Percentiles rank a stretch among this genome's conserved stretches.
Evolutionary conservation across 2,888 invertebrate species (phyloP).

Genomic region (Cistogaster globosa): DNA sequence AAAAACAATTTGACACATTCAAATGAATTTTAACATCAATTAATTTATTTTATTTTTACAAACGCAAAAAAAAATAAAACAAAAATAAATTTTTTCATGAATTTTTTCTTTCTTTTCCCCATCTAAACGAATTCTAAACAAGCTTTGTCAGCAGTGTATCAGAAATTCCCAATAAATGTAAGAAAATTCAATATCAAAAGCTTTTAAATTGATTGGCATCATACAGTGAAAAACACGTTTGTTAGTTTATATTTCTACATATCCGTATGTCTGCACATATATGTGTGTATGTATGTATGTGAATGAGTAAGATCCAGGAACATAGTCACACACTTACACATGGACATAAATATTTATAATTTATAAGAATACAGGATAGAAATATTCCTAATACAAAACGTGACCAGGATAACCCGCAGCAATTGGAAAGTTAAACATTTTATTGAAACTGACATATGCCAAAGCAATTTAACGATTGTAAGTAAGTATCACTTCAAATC

Average conservation of each 20-base stretch:
- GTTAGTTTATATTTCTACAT: constrained; percentile 48
- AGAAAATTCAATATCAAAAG: constrained; percentile 58
- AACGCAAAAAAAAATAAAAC: constrained; percentile 14
- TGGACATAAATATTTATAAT: constrained; percentile 2
- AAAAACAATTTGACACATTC: constrained; percentile 40
- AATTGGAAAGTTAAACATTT: constrained; percentile 14
- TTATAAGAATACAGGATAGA: constrained; percentile 9
- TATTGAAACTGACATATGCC: constrained; percentile 26
- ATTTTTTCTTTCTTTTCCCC: neutral
- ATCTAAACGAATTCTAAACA: constrained; percentile 56
- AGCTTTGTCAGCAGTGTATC: constrained; percentile 68
- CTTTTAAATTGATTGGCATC: constrained; percentile 71
- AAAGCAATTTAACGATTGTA: constrained; percentile 10
- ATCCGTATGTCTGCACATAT: neutral
- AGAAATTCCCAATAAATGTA: constrained; percentile 44
- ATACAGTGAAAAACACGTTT: constrained; percentile 69
- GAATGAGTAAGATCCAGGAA: neutral
- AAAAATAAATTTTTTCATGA: too few relatives aligned
- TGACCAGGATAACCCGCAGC: constrained; percentile 57
- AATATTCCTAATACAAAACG: constrained; percentile 53
- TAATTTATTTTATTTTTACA: constrained; percentile 47
- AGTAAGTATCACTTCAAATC: constrained; percentile 12
- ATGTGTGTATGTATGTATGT: too few relatives aligned
- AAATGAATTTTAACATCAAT: constrained; percentile 50
- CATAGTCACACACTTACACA: constrained; percentile 14